A percentile compares a stretch with the other conserved stretches of the same genome.
These are phyloP conservation scores for Phenganax marumi DNA, from an alignment of 92 coral and sea anemone genomes.

Conservation along the genomic window DNA sequence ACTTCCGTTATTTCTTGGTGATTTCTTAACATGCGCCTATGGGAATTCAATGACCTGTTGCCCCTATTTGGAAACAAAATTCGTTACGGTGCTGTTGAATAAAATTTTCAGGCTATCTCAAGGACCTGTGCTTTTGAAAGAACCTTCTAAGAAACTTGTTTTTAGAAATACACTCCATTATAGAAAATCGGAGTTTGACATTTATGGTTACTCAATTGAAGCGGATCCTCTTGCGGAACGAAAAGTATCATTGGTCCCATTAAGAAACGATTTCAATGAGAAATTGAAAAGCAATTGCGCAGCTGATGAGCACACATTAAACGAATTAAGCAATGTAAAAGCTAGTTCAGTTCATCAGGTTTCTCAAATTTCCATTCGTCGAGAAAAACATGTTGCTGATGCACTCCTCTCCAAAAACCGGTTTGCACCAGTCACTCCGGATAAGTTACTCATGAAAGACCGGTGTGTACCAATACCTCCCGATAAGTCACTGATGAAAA, in stretches of 20 bases:
- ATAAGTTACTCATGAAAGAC: too few species aligned
- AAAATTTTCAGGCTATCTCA: slow-evolving; percentile 6
- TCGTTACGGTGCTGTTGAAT: background rate
- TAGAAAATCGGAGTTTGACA: background rate
- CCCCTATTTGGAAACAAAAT: background rate
- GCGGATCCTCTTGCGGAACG: background rate
- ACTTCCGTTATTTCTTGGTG: background rate
- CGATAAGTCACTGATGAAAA: too few species aligned
- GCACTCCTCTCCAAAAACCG: background rate
- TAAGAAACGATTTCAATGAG: background rate
- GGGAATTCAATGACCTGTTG: slow-evolving; percentile 15
- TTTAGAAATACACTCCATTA: background rate
- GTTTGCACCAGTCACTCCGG: slow-evolving; percentile 12
- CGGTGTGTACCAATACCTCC: too few species aligned
- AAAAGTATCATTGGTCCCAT: background rate
- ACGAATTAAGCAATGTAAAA: background rate
- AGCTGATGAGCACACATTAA: background rate
- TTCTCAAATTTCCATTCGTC: background rate
- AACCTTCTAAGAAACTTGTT: background rate
- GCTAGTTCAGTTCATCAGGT: background rate
- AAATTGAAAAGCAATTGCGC: background rate
- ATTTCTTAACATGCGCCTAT: slow-evolving; percentile 2
- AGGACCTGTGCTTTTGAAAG: too few species aligned
- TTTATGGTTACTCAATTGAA: background rate
- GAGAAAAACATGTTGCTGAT: background rate